A percentile compares a stretch with the other conserved stretches of the same genome.
Evolutionary conservation across 2,888 invertebrate genomes (phyloP).

Genomic region (Imbricaverruca yamaguchii): DNA sequence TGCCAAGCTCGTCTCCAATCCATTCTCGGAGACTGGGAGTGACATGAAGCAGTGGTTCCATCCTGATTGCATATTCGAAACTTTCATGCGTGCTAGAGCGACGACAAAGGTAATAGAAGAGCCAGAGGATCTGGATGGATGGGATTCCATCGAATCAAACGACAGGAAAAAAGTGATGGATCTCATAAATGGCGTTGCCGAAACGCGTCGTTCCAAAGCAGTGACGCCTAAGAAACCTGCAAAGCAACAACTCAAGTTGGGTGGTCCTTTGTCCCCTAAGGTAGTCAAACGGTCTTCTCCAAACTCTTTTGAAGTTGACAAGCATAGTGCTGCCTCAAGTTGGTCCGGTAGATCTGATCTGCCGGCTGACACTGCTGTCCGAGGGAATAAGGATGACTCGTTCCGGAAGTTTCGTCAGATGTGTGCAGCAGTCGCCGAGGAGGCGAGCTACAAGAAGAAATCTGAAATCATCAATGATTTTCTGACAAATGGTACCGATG

Average conservation of each 20-base stretch:
- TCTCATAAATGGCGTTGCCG: slow-evolving; percentile 51
- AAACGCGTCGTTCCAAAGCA: neutral
- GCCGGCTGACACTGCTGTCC: slow-evolving; percentile 14
- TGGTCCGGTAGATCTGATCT: neutral
- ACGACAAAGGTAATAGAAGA: slow-evolving; percentile 73
- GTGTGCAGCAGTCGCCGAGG: slow-evolving; percentile 67
- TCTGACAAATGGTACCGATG: slow-evolving; percentile 50
- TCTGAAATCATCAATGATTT: slow-evolving; percentile 61
- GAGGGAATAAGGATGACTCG: slow-evolving; percentile 54
- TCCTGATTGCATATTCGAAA: slow-evolving; percentile 68
- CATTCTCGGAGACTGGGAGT: slow-evolving; percentile 60
- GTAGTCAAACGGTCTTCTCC: neutral
- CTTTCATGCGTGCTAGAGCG: slow-evolving; percentile 66
- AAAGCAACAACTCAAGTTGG: slow-evolving; percentile 9
- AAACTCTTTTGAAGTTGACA: neutral
- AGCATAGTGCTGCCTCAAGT: neutral
- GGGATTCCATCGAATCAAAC: slow-evolving; percentile 56
- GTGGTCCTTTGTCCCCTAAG: neutral
- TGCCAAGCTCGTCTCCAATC: slow-evolving; percentile 56
- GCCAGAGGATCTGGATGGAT: slow-evolving; percentile 67
- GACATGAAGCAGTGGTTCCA: slow-evolving; percentile 84
- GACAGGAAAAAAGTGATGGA: slow-evolving; percentile 58
- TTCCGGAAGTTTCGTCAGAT: slow-evolving; percentile 68
- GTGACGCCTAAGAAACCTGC: neutral
- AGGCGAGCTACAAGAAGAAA: slow-evolving; percentile 72